A percentile compares a stretch with the other conserved stretches of the same genome.
phyloP scores from a whole-genome alignment of 2,888 invertebrate species.

The Notocelia uddmanniana region DNA sequence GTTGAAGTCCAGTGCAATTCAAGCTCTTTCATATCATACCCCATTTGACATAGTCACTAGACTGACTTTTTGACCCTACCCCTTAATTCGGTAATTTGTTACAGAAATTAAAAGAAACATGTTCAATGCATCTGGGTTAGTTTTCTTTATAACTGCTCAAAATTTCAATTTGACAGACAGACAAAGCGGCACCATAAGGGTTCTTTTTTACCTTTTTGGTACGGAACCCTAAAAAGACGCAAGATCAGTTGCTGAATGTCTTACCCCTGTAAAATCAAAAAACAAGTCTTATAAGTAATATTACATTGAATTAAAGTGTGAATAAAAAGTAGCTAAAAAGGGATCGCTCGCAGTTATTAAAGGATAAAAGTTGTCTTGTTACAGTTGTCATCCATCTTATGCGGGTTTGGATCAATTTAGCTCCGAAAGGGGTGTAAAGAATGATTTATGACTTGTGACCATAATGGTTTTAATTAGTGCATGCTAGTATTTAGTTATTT shows the following conservation, averaged over 20 bases:
- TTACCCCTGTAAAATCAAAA: conserved; percentile 22
- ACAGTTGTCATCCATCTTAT: conserved; percentile 71
- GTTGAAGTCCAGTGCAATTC: too few species aligned
- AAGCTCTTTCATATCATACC: too few species aligned
- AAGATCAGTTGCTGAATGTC: background rate
- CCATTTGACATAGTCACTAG: too few species aligned
- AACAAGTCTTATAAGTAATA: background rate
- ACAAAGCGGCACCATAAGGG: too few species aligned
- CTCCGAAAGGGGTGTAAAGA: conserved; percentile 74
- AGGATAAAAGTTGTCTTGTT: conserved; percentile 54
- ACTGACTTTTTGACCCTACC: too few species aligned
- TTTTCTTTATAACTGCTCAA: too few species aligned
- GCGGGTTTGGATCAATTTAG: conserved; percentile 77
- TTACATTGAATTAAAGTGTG: conserved; percentile 30
- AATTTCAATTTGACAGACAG: too few species aligned
- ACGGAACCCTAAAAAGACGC: too few species aligned
- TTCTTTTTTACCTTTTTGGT: too few species aligned
- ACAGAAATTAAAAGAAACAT: too few species aligned
- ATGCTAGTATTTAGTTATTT: conserved; percentile 52
- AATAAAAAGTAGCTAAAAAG: conserved; percentile 35
- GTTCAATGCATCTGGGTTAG: too few species aligned
- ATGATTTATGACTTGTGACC: conserved; percentile 72
- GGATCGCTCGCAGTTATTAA: conserved; percentile 26
- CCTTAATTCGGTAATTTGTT: too few species aligned
- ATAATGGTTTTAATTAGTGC: conserved; percentile 80